Percentiles rank a stretch among this genome's conserved stretches.
These are phyloP conservation scores for Salticus scenicus DNA, from an alignment of 2,888 invertebrate genomes.

Conservation along the genomic window DNA sequence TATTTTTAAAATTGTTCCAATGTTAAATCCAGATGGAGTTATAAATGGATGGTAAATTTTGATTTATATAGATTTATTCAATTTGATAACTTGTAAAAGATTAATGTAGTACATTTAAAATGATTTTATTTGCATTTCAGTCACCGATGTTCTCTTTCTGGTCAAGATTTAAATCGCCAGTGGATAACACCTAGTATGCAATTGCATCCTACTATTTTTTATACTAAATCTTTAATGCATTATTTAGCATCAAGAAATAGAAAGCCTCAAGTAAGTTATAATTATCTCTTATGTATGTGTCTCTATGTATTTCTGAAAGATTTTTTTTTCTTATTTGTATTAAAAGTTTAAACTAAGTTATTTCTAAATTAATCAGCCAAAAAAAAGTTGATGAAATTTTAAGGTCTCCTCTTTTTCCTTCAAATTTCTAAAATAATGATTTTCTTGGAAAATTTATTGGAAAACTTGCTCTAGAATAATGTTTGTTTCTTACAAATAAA, in stretches of 20 bases:
- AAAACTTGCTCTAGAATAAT: too few species aligned
- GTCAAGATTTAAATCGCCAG: conserved; percentile 89
- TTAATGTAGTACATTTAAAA: not conserved
- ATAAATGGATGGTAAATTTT: conserved; percentile 85
- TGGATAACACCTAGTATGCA: conserved; percentile 86
- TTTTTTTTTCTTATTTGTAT: too few species aligned
- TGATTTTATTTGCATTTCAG: conserved; percentile 79
- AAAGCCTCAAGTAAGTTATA: conserved; percentile 75
- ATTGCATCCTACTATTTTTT: conserved; percentile 88
- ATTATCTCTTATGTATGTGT: too few species aligned
- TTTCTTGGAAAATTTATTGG: too few species aligned
- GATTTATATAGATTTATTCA: not conserved
- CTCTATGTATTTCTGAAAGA: too few species aligned
- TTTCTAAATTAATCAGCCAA: not conserved
- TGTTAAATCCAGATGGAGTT: conserved; percentile 92
- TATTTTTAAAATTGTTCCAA: conserved; percentile 90
- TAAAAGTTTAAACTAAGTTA: conserved; percentile 10
- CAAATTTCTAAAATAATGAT: too few species aligned
- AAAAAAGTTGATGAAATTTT: too few species aligned
- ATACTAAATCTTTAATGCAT: conserved; percentile 81
- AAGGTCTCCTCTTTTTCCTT: too few species aligned
- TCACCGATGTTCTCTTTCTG: conserved; percentile 88
- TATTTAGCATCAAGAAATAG: conserved; percentile 75
- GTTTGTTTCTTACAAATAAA: too few species aligned
- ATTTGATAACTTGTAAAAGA: not conserved